These are phyloP conservation scores for Brachirus orientalis DNA, from an alignment of 2,113 vertebrate genomes.

Conservation along the genomic window DNA sequence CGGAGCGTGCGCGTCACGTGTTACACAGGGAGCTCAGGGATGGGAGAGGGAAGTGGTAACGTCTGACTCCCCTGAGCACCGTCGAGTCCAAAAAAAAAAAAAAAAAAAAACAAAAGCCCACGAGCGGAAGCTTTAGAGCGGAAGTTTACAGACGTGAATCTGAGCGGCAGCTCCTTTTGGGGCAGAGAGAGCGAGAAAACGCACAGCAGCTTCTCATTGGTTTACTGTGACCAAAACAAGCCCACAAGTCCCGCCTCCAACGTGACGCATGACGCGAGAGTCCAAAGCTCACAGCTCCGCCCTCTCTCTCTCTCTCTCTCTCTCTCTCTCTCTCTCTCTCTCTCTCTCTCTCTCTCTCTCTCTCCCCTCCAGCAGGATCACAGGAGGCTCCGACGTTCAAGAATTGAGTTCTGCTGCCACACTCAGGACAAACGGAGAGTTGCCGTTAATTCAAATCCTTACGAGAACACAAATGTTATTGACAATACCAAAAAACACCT, in stretches of 20 bases:
- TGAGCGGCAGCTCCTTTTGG: too few relatives aligned
- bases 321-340: constrained; percentile 25
- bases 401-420: constrained; percentile 72
- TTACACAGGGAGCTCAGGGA: constrained; percentile 7
- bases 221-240: constrained; percentile 50
- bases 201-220: constrained; percentile 36
- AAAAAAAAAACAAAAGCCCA: background rate
- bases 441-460: constrained; percentile 10
- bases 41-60: constrained; percentile 4
- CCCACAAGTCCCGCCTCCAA: constrained; percentile 21
- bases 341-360: constrained; percentile 10
- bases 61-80: background rate
- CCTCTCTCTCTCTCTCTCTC: constrained; percentile 22
- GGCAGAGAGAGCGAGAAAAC: background rate
- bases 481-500: too few relatives aligned
- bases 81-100: background rate
- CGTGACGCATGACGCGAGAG: background rate
- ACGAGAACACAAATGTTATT: background rate
- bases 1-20: constrained; percentile 30
- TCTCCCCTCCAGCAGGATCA: background rate
- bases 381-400: constrained; percentile 18
- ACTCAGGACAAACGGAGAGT: constrained; percentile 55
- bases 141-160: constrained; percentile 24
- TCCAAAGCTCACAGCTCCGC: background rate
- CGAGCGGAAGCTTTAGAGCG: constrained; percentile 27